These are phyloP conservation scores for Cricetomys ansorgei DNA, from an alignment of 2,113 vertebrate species.

Conservation along the genomic window DNA sequence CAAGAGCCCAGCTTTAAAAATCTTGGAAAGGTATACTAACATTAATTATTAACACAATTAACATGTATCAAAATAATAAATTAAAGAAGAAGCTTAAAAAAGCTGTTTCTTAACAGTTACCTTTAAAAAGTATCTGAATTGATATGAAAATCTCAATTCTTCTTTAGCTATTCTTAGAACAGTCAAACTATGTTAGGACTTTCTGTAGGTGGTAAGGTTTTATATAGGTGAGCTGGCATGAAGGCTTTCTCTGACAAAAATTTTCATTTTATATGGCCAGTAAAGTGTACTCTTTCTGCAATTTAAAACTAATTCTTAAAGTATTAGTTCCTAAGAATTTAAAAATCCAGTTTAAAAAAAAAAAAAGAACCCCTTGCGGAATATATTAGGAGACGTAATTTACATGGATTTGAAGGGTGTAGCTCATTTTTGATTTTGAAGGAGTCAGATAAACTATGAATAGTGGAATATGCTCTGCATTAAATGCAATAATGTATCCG, in stretches of 20 bases:
- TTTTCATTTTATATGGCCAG: constrained; percentile 44
- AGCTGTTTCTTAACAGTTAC: not conserved
- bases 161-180: constrained; percentile 51
- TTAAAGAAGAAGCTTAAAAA: not conserved
- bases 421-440: constrained; percentile 19
- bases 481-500: not conserved
- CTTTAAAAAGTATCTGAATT: not conserved
- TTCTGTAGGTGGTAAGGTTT: constrained; percentile 47
- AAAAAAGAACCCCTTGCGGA: constrained; percentile 4
- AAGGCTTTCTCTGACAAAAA: constrained; percentile 53
- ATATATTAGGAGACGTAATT: not conserved
- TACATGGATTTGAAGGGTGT: not conserved
- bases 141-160: constrained; percentile 48
- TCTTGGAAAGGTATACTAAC: not conserved
- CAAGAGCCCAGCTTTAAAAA: not conserved
- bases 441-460: not conserved
- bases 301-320: constrained; percentile 54
- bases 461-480: not conserved
- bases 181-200: not conserved
- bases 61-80: not conserved
- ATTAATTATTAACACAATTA: not conserved
- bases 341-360: not conserved
- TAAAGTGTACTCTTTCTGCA: not conserved
- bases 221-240: constrained; percentile 23
- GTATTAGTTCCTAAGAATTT: constrained; percentile 1